Conservation (phyloP, 2,113 vertebrate species). For the Chiloscyllium plagiosum region DNA sequence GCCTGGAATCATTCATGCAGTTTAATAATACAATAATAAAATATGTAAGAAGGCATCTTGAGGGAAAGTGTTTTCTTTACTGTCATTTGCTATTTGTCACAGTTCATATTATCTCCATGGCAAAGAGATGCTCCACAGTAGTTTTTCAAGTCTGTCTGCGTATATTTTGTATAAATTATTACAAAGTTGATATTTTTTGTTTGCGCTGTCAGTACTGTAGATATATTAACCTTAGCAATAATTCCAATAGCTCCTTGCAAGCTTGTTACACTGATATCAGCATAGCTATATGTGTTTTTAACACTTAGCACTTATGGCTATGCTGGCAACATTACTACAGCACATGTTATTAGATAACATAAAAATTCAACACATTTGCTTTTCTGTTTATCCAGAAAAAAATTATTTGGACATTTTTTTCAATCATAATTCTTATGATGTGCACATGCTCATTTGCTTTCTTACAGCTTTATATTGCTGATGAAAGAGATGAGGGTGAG, state of each 20-base stretch:
- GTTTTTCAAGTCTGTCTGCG: neutral
- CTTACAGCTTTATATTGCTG: neutral
- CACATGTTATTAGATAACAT: neutral
- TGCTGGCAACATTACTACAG: neutral
- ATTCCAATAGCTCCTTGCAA: neutral
- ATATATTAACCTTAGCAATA: neutral
- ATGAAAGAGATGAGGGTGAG: neutral
- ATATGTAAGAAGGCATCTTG: neutral
- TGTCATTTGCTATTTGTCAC: constrained; percentile 27
- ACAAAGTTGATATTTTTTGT: constrained; percentile 4
- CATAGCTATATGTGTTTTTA: neutral
- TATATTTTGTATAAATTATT: constrained; percentile 30
- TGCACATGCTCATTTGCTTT: neutral
- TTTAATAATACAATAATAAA: constrained; percentile 33
- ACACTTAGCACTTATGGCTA: neutral
- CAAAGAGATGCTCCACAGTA: neutral
- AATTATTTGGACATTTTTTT: neutral
- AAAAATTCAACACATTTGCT: neutral
- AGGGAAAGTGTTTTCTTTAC: constrained; percentile 9
- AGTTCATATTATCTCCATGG: neutral
- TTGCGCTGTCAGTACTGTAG: neutral
- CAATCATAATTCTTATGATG: neutral
- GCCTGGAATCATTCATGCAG: constrained; percentile 29
- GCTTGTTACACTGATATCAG: neutral
- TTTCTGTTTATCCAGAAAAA: neutral